Percentiles rank a stretch among this genome's conserved stretches.
phyloP scores from a whole-genome alignment of 23 tunicate species.

The Trididemnum miniatum region DNA sequence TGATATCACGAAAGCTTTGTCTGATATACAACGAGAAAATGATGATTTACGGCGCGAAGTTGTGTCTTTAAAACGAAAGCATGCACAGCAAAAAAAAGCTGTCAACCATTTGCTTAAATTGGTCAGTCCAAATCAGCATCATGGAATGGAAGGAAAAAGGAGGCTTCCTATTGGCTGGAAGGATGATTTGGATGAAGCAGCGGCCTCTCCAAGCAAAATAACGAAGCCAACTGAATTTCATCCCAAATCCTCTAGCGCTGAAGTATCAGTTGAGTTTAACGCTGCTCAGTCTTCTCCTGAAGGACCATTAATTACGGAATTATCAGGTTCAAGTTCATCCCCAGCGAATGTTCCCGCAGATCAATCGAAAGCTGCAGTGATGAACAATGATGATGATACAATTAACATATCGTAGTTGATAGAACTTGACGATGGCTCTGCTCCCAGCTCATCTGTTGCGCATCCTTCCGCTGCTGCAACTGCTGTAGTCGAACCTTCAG shows the following conservation, averaged over 20 bases:
- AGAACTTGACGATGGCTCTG: background rate
- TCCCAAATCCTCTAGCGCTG: background rate
- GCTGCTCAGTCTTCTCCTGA: conserved; percentile 3
- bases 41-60: conserved; percentile 85
- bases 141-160: conserved; percentile 81
- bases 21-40: conserved; percentile 67
- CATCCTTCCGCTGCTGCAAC: background rate
- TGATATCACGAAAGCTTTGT: conserved; percentile 29
- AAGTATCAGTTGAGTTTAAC: background rate
- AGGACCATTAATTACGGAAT: conserved; percentile 62
- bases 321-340: background rate
- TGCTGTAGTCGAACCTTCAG: background rate
- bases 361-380: background rate
- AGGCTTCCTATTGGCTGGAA: conserved; percentile 41
- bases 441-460: no score
- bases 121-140: conserved; percentile 73
- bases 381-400: background rate
- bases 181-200: conserved; percentile 29
- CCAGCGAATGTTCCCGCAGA: background rate
- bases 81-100: conserved; percentile 88
- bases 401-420: conserved; percentile 33
- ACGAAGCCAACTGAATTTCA: background rate
- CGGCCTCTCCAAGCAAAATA: background rate
- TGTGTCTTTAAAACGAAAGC: conserved; percentile 76
- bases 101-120: conserved; percentile 83